A percentile compares a stretch with the other conserved stretches of the same genome.
phyloP scores from a whole-genome alignment of 1,140 invertebrate genomes.

The Alviniconcha marisindica region DNA sequence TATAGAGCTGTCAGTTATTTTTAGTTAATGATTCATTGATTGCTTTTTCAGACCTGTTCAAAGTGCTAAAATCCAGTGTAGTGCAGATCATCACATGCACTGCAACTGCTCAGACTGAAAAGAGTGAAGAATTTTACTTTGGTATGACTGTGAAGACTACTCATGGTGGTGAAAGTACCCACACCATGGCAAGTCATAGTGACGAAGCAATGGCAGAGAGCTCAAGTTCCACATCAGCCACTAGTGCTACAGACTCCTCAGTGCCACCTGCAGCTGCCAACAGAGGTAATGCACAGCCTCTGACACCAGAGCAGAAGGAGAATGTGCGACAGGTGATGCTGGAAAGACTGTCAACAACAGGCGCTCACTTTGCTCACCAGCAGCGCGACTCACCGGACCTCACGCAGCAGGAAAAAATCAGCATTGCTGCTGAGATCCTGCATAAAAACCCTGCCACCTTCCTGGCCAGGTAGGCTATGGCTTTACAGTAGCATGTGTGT shows the following conservation, averaged over 20 bases:
- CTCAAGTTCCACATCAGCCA: too few relatives aligned
- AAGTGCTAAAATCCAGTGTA: too few relatives aligned
- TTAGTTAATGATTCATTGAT: too few relatives aligned
- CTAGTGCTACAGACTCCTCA: background rate
- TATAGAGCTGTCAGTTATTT: too few relatives aligned
- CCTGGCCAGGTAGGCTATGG: conserved; percentile 78
- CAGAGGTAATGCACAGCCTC: background rate
- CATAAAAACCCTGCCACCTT: conserved; percentile 83
- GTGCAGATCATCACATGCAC: too few relatives aligned
- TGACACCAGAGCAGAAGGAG: background rate
- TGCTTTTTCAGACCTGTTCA: too few relatives aligned
- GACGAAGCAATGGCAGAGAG: too few relatives aligned
- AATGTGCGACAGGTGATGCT: conserved; percentile 70
- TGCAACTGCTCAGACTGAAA: too few relatives aligned
- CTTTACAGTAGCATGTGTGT: too few relatives aligned
- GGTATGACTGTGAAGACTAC: background rate
- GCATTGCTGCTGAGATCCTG: conserved; percentile 83
- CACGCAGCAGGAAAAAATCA: conserved; percentile 82
- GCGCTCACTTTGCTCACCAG: conserved; percentile 84
- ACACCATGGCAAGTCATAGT: background rate
- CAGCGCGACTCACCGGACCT: conserved; percentile 87
- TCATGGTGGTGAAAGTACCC: too few relatives aligned
- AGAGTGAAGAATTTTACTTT: too few relatives aligned
- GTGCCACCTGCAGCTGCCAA: background rate
- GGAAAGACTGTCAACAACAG: conserved; percentile 60